phyloP scores from a whole-genome alignment of 2,797 vertebrate species.

The Zalophus californianus region DNA sequence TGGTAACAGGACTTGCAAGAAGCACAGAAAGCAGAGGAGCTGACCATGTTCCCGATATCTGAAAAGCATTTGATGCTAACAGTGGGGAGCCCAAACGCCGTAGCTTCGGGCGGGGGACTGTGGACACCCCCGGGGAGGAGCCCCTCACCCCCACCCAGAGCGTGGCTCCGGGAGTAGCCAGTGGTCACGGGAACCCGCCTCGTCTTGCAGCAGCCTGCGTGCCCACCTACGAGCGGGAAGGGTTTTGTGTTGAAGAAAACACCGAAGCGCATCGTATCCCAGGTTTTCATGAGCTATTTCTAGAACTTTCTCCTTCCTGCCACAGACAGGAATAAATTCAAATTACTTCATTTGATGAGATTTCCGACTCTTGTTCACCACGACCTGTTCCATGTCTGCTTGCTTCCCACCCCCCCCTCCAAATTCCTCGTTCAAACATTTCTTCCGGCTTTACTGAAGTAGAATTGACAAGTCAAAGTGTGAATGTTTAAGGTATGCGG shows the following conservation, averaged over 20 bases:
- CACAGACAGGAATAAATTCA: not conserved
- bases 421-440: not conserved
- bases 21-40: not conserved
- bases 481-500: no score
- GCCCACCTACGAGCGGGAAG: accelerated
- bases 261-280: no score
- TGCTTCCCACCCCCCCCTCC: not conserved
- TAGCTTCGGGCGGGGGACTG: not conserved
- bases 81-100: accelerated
- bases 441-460: not conserved
- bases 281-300: no score
- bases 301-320: not conserved
- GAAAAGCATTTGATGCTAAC: not conserved
- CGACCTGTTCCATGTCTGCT: no score
- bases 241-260: not conserved
- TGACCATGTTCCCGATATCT: not conserved
- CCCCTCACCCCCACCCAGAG: accelerated
- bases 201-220: accelerated
- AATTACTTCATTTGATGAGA: not conserved
- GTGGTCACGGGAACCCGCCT: accelerated
- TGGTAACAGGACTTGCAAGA: not conserved
- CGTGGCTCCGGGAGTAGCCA: accelerated
- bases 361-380: not conserved
- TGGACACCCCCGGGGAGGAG: not conserved
- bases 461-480: not conserved